Conservation (phyloP, 2,888 invertebrate genomes). For the Dryococelus australis region DNA sequence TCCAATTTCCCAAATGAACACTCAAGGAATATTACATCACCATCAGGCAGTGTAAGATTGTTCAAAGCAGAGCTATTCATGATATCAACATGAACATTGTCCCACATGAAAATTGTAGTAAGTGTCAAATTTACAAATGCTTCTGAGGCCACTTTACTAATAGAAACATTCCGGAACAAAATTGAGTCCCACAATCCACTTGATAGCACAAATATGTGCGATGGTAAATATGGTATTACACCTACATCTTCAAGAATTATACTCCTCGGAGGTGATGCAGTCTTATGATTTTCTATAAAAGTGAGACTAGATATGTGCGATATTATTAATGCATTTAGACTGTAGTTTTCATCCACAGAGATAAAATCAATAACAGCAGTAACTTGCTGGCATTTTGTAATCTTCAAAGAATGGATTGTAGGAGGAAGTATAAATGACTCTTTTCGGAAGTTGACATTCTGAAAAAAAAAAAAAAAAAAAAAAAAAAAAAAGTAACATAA, state of each 20-base stretch:
- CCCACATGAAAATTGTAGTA: slow-evolving; percentile 6
- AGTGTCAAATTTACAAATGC: slow-evolving; percentile 29
- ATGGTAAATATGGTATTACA: neutral
- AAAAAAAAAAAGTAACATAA: neutral
- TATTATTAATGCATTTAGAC: neutral
- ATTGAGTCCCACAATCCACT: slow-evolving; percentile 25
- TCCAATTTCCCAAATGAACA: slow-evolving; percentile 26
- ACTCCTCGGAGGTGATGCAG: neutral
- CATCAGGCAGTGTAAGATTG: neutral
- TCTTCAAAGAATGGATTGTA: neutral
- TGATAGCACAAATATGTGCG: neutral
- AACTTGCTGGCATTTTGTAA: neutral
- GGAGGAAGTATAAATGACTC: slow-evolving; percentile 16
- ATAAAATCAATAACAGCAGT: neutral
- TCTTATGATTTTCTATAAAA: neutral
- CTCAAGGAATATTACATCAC: neutral
- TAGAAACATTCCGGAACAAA: slow-evolving; percentile 27
- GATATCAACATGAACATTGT: slow-evolving; percentile 11
- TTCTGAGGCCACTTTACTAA: slow-evolving; percentile 22
- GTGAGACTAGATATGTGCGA: slow-evolving; percentile 10
- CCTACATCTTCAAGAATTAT: slow-evolving; percentile 30
- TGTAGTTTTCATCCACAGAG: neutral
- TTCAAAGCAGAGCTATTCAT: slow-evolving; percentile 24
- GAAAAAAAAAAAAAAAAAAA: slow-evolving; percentile 18
- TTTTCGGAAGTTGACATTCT: slow-evolving; percentile 12